Percentiles rank a stretch among this genome's conserved stretches.
phyloP scores from a whole-genome alignment of 2,888 invertebrate genomes.

The Tipula lateralis region DNA sequence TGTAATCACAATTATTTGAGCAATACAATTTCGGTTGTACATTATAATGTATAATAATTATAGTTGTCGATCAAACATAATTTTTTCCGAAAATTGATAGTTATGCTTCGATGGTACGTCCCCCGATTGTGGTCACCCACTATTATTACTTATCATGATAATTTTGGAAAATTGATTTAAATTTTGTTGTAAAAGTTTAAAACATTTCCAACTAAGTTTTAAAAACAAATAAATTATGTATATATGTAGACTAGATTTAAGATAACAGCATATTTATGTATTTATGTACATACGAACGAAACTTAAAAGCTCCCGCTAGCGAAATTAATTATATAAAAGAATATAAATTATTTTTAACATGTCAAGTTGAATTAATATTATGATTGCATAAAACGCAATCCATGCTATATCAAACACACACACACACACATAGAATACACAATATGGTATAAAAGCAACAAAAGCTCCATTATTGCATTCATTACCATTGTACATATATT shows the following conservation, averaged over 20 bases:
- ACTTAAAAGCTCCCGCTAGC: neutral
- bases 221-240: neutral
- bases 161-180: neutral
- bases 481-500: neutral
- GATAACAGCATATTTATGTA: neutral
- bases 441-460: neutral
- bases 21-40: too few relatives aligned
- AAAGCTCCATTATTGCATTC: neutral
- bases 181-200: neutral
- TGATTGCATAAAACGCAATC: constrained; percentile 19
- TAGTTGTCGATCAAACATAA: neutral
- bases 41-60: too few relatives aligned
- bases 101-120: neutral
- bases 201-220: neutral
- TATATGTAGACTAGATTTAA: neutral
- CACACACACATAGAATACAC: neutral
- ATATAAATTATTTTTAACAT: neutral
- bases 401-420: neutral
- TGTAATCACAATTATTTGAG: too few relatives aligned
- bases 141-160: neutral
- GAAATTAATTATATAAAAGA: neutral
- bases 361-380: constrained; percentile 24
- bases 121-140: neutral
- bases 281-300: neutral
- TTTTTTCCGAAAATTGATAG: neutral